Evolutionary conservation across 1,140 invertebrate species (phyloP).

Genomic region (Anoplolepis gracilipes): DNA sequence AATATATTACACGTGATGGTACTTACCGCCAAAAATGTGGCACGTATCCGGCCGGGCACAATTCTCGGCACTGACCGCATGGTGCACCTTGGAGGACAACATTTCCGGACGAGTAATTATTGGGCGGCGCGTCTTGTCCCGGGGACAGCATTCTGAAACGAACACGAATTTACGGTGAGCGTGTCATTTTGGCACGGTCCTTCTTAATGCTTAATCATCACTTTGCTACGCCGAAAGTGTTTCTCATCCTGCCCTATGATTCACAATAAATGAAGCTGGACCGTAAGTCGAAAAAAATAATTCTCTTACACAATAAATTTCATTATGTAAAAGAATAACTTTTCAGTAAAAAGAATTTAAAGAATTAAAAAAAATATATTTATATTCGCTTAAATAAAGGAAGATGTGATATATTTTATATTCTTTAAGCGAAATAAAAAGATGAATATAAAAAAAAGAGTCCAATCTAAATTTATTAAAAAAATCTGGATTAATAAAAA

Average conservation of each 20-base stretch:
- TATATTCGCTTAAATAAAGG: no score
- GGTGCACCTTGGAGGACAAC: constrained; percentile 82
- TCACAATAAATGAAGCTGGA: neutral
- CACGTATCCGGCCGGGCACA: constrained; percentile 83
- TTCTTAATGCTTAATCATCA: constrained; percentile 19
- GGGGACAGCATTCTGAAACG: constrained; percentile 83
- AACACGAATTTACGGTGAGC: constrained; percentile 43
- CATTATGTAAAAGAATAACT: neutral
- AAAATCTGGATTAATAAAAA: neutral
- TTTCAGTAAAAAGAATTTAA: neutral
- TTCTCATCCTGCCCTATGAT: neutral
- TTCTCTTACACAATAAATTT: neutral
- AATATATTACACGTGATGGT: neutral
- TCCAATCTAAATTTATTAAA: neutral
- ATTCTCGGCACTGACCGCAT: constrained; percentile 83
- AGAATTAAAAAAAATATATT: neutral
- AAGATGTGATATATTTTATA: neutral
- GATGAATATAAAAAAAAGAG: neutral
- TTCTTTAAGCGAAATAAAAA: neutral
- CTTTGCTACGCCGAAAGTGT: constrained; percentile 7
- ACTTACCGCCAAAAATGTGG: constrained; percentile 85
- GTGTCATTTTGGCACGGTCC: constrained; percentile 21
- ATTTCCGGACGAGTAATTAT: constrained; percentile 75
- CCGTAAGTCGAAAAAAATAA: no score
- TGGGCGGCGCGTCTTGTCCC: constrained; percentile 76